Base-by-base conservation (phyloP, 2,113 vertebrate species). In the Tetrax tetrax region DNA sequence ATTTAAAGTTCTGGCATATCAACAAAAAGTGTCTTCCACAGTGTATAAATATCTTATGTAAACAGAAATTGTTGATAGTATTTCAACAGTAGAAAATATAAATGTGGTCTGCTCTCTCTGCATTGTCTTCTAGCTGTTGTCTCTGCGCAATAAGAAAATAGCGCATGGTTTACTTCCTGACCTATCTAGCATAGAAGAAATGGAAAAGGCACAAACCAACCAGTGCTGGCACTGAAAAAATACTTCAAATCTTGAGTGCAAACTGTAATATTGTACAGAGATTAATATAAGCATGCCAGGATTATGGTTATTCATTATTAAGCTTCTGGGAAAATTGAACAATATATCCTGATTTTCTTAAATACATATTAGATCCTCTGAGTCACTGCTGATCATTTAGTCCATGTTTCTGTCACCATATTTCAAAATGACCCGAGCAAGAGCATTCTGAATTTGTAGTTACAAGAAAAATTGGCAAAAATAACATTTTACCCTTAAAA, bases 291-390 rank as follows among this genome's bases (percentile, higher is more conserved):
- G 87, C 60, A 93, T 88, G 82, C 91, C 74, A 95, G 90, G 78
- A 94, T 98, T 97, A 96, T 93, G 84, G 90, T 78, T 87, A 83
- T 97, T 86, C 57, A 41, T 95, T 98, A 98, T 97, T 93, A 95
- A 91, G 91, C 89, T 96, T 89, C 85, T 96, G 92, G 90, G 81
- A 82, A 97, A 96, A 88, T 33, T 93, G 65, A 97, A 97, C 96
- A 97, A 90, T 91, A 87, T 91, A 90, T 91, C 90, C 83, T 95
- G 48, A 92, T 95, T 84, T 31, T n/a, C 95, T 91, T 28, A 31
- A 89, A 90, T 95, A 76, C 10, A 28, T 83, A 89, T 74, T 93
- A 91, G 54, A 85, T 96, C 85, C 71, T 96, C 74, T 95, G 94
- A 95, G 76, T 95, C 63, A 1, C 72, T 63, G 35, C 68, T 90